Percentiles rank a stretch among this genome's conserved stretches.
Evolutionary conservation across 2,888 invertebrate genomes (phyloP).

Genomic region (Thalpophila matura): DNA sequence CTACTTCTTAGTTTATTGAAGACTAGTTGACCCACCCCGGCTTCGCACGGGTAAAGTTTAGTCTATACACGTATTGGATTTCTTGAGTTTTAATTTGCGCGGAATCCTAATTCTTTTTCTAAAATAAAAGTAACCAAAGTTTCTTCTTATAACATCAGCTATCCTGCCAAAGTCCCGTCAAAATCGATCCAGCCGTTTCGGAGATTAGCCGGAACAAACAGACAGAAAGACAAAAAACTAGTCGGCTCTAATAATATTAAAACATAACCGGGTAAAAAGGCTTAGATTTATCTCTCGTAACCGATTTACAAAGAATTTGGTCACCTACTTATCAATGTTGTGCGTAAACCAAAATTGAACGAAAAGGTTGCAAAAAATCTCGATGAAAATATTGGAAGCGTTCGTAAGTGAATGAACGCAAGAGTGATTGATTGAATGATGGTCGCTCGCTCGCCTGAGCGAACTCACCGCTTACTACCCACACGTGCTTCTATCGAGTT

Average conservation of each 20-base stretch:
- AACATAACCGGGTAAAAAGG: not conserved
- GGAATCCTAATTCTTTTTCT: too few relatives aligned
- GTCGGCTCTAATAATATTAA: too few relatives aligned
- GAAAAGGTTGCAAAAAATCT: constrained; percentile 31
- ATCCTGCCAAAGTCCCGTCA: too few relatives aligned
- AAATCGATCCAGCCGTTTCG: too few relatives aligned
- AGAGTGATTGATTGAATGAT: constrained; percentile 58
- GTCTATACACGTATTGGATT: too few relatives aligned
- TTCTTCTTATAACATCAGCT: too few relatives aligned
- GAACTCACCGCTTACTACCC: constrained; percentile 30
- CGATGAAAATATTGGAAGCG: constrained; percentile 29
- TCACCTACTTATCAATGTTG: constrained; percentile 20
- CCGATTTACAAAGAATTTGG: constrained; percentile 19
- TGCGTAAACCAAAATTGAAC: constrained; percentile 20
- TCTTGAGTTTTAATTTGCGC: too few relatives aligned
- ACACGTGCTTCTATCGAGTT: constrained; percentile 13
- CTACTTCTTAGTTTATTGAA: too few relatives aligned
- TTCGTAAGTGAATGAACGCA: constrained; percentile 51
- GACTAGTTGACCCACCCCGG: too few relatives aligned
- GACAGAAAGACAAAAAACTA: not conserved
- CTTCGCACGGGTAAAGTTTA: too few relatives aligned
- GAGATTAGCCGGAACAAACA: too few relatives aligned
- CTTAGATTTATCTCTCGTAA: constrained; percentile 3
- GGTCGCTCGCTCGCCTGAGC: constrained; percentile 41
- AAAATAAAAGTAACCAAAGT: too few relatives aligned